Conservation (phyloP, 2,113 vertebrate genomes). For the Boleophthalmus pectinirostris region DNA sequence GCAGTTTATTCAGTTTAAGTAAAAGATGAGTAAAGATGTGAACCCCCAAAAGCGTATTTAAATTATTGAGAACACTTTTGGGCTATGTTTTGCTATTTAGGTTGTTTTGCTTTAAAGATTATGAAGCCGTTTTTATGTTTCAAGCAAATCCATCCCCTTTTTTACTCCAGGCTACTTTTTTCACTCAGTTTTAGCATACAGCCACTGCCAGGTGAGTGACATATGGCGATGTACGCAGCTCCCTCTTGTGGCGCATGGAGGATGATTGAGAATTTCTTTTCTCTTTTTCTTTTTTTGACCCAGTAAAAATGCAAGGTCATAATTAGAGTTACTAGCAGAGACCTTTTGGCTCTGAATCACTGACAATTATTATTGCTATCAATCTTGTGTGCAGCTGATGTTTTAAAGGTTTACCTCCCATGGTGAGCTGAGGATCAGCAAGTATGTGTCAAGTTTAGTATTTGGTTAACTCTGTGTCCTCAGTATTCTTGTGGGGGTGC, state of each 20-base stretch:
- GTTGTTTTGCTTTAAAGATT: background rate
- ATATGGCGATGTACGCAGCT: constrained; percentile 34
- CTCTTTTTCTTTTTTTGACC: background rate
- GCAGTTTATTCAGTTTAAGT: background rate
- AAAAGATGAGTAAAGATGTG: background rate
- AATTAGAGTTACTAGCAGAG: constrained; percentile 38
- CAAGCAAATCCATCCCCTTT: background rate
- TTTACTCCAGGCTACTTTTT: background rate
- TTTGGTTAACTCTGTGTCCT: constrained; percentile 35
- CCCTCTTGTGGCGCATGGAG: constrained; percentile 50
- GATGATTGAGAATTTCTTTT: background rate
- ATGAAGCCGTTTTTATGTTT: background rate
- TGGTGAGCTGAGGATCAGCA: constrained; percentile 11
- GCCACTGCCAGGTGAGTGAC: constrained; percentile 21
- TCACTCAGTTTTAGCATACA: background rate
- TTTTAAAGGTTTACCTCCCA: constrained; percentile 14
- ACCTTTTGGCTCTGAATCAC: constrained; percentile 60
- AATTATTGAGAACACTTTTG: background rate
- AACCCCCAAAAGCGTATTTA: background rate
- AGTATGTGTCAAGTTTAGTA: constrained; percentile 9
- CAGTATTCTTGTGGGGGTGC: constrained; percentile 23
- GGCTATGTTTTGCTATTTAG: background rate
- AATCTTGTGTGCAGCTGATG: constrained; percentile 23
- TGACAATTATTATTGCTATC: constrained; percentile 36
- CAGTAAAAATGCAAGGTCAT: constrained; percentile 18